A percentile compares a stretch with the other conserved stretches of the same genome.
Evolutionary conservation across 2,888 invertebrate species (phyloP).

Genomic region (Ophonus ardosiacus): DNA sequence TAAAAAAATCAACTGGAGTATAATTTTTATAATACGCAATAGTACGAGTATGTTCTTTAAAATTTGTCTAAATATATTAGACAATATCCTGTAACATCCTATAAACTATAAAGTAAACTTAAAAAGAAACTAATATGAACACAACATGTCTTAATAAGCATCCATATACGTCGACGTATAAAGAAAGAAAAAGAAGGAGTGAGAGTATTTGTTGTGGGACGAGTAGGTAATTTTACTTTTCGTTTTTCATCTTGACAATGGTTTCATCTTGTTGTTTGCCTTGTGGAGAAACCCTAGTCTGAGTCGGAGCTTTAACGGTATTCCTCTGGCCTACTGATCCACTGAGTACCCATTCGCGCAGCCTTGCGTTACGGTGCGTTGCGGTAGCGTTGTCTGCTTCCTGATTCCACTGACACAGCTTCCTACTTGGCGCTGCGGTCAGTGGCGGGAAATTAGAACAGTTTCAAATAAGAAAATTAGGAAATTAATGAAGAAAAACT

Average conservation of each 20-base stretch:
- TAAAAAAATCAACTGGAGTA: no score
- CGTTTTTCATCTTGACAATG: neutral
- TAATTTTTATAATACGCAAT: no score
- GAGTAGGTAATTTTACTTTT: neutral
- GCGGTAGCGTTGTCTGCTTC: constrained; percentile 33
- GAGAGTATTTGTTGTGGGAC: neutral
- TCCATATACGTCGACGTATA: neutral
- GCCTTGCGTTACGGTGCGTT: constrained; percentile 37
- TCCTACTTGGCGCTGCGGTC: constrained; percentile 40
- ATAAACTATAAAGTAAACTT: neutral
- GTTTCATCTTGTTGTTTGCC: neutral
- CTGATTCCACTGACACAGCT: constrained; percentile 39
- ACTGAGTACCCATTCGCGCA: constrained; percentile 24
- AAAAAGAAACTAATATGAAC: neutral
- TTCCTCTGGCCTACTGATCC: constrained; percentile 45
- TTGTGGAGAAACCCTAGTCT: neutral
- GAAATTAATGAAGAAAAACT: no score
- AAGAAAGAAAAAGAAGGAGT: neutral
- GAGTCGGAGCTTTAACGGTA: constrained; percentile 13
- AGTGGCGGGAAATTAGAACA: neutral
- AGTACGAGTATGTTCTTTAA: no score
- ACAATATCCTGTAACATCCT: no score
- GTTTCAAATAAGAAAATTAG: neutral
- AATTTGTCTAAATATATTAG: no score
- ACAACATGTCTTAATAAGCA: neutral